Base-by-base conservation (phyloP, 1,140 invertebrate species). In the Drosophila novamexicana region DNA sequence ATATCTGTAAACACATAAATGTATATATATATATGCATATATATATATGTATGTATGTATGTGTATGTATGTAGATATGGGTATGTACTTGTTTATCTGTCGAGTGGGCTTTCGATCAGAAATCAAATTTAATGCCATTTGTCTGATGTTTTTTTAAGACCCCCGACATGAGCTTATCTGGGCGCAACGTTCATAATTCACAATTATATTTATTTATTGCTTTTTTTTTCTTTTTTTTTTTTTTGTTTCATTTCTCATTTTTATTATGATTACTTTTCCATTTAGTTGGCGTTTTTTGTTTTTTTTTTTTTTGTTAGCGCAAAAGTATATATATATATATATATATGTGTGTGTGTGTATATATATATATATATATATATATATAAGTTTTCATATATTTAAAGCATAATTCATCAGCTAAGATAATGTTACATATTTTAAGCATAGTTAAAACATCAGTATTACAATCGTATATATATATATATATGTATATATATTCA, bases 401-500 rank as follows among this genome's bases (percentile, higher is more conserved):
- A 57, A 76, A 66, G 79, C 83, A 88, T 88, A 84, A 86, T 86
- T 88, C 82, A 86, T 75, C 59, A 68, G 56, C 59, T 81, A 74
- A 58, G 52, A 50, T 59, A 61, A 68, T 18, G 29, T 47, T 47
- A 56, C 54, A 58, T 32, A 37, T 54, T 61, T 72, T 71, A 72
- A 52, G 64, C 37, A 65, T 72, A 72, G 50, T 54, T 71, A 65
- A 71, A 67, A 73, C 64, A 73, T 73, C 64, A 62, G 49, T 18
- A 61, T 50, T 50, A 39, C 10, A 50, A 37, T 56, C 14, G 36
- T 58, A 12, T 12, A 56, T 56, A 18, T 56, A 32, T 56, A 40
- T 54, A 6, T 16, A 53, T 58, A 45, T 44, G 18, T 45, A 50
- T 50, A 16, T 45, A 57, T 47, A 45, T 56, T 56, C 53, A 58